Evolutionary conservation across 1,140 invertebrate species (phyloP).

Genomic region (Cephus cinctus): DNA sequence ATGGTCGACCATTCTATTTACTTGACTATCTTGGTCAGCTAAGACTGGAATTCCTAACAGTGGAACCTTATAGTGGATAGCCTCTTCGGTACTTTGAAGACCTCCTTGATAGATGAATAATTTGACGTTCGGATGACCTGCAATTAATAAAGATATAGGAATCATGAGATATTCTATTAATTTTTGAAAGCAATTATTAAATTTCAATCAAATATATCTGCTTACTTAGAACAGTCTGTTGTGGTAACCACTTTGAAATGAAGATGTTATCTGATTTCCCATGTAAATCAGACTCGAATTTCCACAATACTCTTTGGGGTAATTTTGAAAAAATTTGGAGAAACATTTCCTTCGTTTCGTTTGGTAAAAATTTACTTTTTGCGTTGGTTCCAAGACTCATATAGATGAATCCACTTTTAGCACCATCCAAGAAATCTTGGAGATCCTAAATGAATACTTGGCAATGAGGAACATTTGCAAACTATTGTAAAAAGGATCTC

Average conservation of each 20-base stretch:
- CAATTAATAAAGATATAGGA: not conserved
- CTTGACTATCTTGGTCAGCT: slow-evolving; percentile 15
- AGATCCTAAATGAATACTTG: slow-evolving; percentile 42
- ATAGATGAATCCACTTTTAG: slow-evolving; percentile 59
- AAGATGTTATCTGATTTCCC: slow-evolving; percentile 37
- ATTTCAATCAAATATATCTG: too few relatives aligned
- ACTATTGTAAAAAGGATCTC: not conserved
- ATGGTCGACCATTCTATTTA: slow-evolving; percentile 4
- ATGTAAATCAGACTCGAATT: slow-evolving; percentile 23
- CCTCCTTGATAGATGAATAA: slow-evolving; percentile 64
- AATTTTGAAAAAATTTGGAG: slow-evolving; percentile 52
- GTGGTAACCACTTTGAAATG: slow-evolving; percentile 45
- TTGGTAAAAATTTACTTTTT: slow-evolving; percentile 33
- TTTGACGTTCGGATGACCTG: slow-evolving; percentile 55
- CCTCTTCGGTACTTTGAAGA: slow-evolving; percentile 60
- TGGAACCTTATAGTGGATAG: slow-evolving; percentile 52
- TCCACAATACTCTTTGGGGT: slow-evolving; percentile 35
- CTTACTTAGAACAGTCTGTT: slow-evolving; percentile 42
- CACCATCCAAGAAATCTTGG: slow-evolving; percentile 46
- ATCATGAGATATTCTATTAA: not conserved
- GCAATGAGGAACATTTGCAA: not conserved
- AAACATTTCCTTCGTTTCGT: slow-evolving; percentile 33
- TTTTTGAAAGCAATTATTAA: not conserved
- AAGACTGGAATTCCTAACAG: slow-evolving; percentile 28
- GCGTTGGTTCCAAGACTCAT: slow-evolving; percentile 59